Evolutionary conservation across 2,888 invertebrate species (phyloP).

Genomic region (Chymomyza caudatula): DNA sequence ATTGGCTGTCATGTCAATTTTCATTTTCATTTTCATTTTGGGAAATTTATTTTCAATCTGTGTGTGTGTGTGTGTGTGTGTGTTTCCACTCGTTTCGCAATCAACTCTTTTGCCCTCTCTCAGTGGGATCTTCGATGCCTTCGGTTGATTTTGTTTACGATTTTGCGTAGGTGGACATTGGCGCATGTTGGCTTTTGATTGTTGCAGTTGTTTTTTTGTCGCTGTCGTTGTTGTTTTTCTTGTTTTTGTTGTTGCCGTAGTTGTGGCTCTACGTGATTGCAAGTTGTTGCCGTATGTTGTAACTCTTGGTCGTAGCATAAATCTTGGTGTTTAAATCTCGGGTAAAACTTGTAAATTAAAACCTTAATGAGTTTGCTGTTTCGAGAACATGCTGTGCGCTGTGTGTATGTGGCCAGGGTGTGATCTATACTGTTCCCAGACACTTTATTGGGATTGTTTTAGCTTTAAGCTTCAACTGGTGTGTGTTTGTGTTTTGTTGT

Average conservation of each 20-base stretch:
- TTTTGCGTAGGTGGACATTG: constrained; percentile 62
- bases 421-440: constrained; percentile 43
- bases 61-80: not conserved
- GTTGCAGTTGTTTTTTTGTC: constrained; percentile 3
- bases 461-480: constrained; percentile 8
- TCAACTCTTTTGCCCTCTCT: not conserved
- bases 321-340: constrained; percentile 58
- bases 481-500: constrained; percentile 4
- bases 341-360: constrained; percentile 65
- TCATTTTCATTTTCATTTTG: not conserved
- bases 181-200: constrained; percentile 18
- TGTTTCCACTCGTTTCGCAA: not conserved
- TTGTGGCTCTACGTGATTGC: constrained; percentile 46
- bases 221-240: constrained; percentile 4
- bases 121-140: constrained; percentile 19
- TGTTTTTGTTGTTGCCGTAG: constrained; percentile 12
- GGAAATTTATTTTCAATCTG: not conserved
- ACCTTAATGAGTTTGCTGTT: constrained; percentile 55
- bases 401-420: constrained; percentile 20
- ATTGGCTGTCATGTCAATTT: constrained; percentile 14
- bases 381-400: constrained; percentile 40
- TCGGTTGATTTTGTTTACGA: constrained; percentile 33
- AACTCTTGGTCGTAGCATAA: constrained; percentile 53
- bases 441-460: constrained; percentile 13
- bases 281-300: constrained; percentile 41